Percentiles rank a stretch among this genome's conserved stretches.
Conservation (phyloP, 2,113 vertebrate genomes). For the Electrona antarctica region DNA sequence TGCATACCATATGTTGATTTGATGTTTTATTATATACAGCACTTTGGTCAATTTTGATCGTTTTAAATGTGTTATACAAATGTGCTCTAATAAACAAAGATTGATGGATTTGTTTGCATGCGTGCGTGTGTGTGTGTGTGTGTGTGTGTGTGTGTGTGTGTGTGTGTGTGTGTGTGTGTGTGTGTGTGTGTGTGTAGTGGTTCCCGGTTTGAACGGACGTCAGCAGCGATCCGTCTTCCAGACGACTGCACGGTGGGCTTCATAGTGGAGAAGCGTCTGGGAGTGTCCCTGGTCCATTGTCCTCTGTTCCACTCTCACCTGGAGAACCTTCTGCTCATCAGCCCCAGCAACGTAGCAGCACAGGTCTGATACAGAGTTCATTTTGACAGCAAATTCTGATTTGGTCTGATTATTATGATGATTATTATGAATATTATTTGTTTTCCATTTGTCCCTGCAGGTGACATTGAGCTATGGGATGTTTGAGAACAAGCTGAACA, state of each 20-base stretch:
- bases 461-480: conserved; percentile 91
- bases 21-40: too few relatives aligned
- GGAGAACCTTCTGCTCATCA: conserved; percentile 88
- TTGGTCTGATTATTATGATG: too few relatives aligned
- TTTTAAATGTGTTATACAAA: too few relatives aligned
- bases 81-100: too few relatives aligned
- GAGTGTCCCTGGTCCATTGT: conserved; percentile 81
- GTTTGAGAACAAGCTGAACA: conserved; percentile 91
- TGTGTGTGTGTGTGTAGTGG: conserved; percentile 71
- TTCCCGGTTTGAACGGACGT: conserved; percentile 82
- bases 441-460: conserved; percentile 63
- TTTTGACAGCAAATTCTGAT: too few relatives aligned
- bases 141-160: conserved; percentile 4
- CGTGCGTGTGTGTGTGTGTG: conserved; percentile 1
- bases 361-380: conserved; percentile 41
- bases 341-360: conserved; percentile 64
- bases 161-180: conserved; percentile 4
- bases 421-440: too few relatives aligned
- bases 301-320: conserved; percentile 91
- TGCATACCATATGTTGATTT: too few relatives aligned
- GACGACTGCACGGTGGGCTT: conserved; percentile 95
- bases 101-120: not conserved
- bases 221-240: conserved; percentile 86
- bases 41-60: too few relatives aligned
- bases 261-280: conserved; percentile 86